Base-by-base conservation (phyloP, 2,888 invertebrate species). In the Bombylius major region DNA sequence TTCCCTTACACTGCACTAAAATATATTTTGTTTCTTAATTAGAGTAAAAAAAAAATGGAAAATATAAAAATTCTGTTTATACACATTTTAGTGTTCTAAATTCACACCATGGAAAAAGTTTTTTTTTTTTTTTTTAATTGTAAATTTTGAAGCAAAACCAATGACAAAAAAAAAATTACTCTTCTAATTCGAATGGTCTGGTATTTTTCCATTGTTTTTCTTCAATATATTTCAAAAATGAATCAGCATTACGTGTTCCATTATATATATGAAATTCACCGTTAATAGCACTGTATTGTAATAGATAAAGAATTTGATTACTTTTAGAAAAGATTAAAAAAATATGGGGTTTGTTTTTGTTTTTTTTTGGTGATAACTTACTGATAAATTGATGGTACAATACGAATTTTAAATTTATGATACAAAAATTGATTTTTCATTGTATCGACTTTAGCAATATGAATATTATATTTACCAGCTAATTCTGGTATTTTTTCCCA, bases 351-450 rank as follows among this genome's bases (percentile, higher is more conserved):
- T n/a, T n/a, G n/a, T n/a, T n/a, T n/a, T n/a, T n/a, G n/a, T n/a
- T n/a, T n/a, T n/a, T n/a, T n/a, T n/a, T n/a, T n/a, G n/a, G n/a
- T 23, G 23, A 23, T 2, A 33, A 23, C 89, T 83, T 76, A 97
- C 97, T 98, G 97, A 75, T 89, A 97, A 68, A 98, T 94, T 5
- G 98, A 96, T 13, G 98, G 98, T 62, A 98, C 77, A 2, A 97
- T 94, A 5, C 96, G 97, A 55, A 99, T 95, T 77, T 98, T 88
- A 75, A 99, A 99, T 58, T 98, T 80, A 0, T 98, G 98, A 72
- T 95, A 96, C 2, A 99, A 80, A 6, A 96, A 96, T 0, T 97
- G 96, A 9, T 93, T 90, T 61, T 84, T 82, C 4, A 96, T 97
- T 9, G 98, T 95, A 76, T 99, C 98, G 12, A 98, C 87, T 64